Evolutionary conservation across 1,140 invertebrate species (phyloP), one percentile per base, ranked within the genome.

Genomic region (Euura saliciscinereae): DNA sequence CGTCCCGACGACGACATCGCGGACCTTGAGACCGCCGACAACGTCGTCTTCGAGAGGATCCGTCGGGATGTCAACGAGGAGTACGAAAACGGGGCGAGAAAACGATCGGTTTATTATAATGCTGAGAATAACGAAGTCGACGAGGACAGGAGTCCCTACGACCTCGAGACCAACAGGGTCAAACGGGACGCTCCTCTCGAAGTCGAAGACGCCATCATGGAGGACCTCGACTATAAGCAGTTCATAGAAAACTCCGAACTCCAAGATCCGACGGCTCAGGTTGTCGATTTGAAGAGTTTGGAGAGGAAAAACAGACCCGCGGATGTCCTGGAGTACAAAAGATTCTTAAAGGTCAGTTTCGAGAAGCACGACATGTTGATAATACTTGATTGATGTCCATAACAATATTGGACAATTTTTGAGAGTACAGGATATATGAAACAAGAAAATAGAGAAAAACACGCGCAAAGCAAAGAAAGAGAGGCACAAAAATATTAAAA

Each of bases 31-130:
- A 75, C 84, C 3, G 83, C 83, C 0, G 82, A 74, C 5, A 86
- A 86, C 46, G 84, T 85, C 0, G 85, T 85, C 6, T 85, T 85
- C 69, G 81, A 85, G 67, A 80, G 84, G 10, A 69, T 85, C 10
- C 77, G 79, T 45, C 75, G 83, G 46, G 77, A 59, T 45, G 71
- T 68, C n/a, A 72, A 75, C 6, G 59, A 76, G 43, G 69, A 77
- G 13, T 75, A 76, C 8, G 5, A 46, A 2, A 69, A 74, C 59
- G 51, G 68, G 6, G 3, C 10, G 4, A 73, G 64, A 4, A 51
- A 69, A 4, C 28, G 45, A 11, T 11, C 8, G 3, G 51, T 11
- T 59, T n/a, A 59, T 1, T 73, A 76, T 65, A 68, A 70, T 73
- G 6, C 71, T n/a, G 43, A 51, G n/a, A 69, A 44, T 11, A 71